Base-by-base conservation (phyloP, 2,888 invertebrate genomes). In the Acleris cristana region DNA sequence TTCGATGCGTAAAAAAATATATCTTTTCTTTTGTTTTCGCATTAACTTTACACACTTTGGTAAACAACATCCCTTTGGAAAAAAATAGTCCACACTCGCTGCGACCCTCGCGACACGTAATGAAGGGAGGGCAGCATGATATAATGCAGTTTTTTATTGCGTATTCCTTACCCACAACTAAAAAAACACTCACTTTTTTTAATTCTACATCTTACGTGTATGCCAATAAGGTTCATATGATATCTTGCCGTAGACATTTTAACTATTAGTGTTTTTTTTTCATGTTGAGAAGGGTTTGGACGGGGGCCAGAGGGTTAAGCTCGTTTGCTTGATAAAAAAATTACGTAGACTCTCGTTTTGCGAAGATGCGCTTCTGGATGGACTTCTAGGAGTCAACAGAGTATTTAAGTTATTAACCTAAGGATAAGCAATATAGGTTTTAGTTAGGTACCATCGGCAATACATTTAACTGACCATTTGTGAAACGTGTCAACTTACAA, bases 131-230 rank as follows among this genome's bases (percentile, higher is more conserved):
- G 87, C 82, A 85, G 82, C 77, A 85, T 90, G 91, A 91, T 92
- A 92, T 92, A 92, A 91, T 92, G 92, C 91, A 90, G 86, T 92
- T 92, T 92, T 92, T 92, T 92, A 91, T 91, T 90, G 89, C 91
- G 84, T 82, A 82, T 89, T 92, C 86, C 88, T 89, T 86, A 90
- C 90, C 89, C 91, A 90, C 89, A 89, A 87, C 85, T 81, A 88
- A 90, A 90, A 89, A 87, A 89, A 88, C 48, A 87, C 75, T 80
- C 82, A 34, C 34, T 34, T 34, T 59, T 45, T 59, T 52, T 63
- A 40, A 67, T 63, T 63, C 12, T 67, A 54, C 34, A 63, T 67
- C 67, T 58, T 67, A 63, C 19, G 48, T 5, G 53, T 63, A 63
- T 67, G 53, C 54, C 23, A 53, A 58, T 63, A 67, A 67, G 67